A percentile compares a stretch with the other conserved stretches of the same genome.
These are phyloP conservation scores for Amphipoea oculea DNA, from an alignment of 2,888 invertebrate genomes.

Conservation along the genomic window DNA sequence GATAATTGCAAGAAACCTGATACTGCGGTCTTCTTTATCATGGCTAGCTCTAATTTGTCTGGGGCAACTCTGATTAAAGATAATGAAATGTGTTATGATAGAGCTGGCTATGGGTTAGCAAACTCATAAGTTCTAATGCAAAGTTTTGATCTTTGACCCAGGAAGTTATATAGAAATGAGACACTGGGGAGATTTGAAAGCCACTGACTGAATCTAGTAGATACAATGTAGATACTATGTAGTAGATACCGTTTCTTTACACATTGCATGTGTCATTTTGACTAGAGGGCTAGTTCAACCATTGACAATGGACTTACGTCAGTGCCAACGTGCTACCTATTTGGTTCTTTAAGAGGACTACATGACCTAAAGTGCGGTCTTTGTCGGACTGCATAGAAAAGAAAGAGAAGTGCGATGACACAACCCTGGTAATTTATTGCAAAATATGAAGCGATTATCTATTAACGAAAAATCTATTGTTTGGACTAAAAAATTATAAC, in stretches of 20 bases:
- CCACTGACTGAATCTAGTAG: background rate
- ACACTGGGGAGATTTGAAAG: slow-evolving; percentile 11
- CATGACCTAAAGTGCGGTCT: no score
- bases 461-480: no score
- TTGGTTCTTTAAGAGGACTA: no score
- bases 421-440: no score
- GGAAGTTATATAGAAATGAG: slow-evolving; percentile 24
- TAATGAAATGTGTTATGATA: slow-evolving; percentile 37
- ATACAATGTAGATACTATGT: background rate
- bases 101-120: slow-evolving; percentile 27
- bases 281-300: background rate
- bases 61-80: slow-evolving; percentile 33
- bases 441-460: no score
- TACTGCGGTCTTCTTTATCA: slow-evolving; percentile 44
- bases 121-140: slow-evolving; percentile 43
- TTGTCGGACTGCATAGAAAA: no score
- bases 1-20: slow-evolving; percentile 26
- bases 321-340: background rate
- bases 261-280: background rate
- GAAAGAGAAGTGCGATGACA: no score
- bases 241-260: background rate
- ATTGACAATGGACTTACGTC: background rate
- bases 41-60: slow-evolving; percentile 29
- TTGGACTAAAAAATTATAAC: no score
- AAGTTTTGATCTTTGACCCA: slow-evolving; percentile 18